Conservation (phyloP, 2,113 vertebrate genomes). For the Daphoenositta chrysoptera region DNA sequence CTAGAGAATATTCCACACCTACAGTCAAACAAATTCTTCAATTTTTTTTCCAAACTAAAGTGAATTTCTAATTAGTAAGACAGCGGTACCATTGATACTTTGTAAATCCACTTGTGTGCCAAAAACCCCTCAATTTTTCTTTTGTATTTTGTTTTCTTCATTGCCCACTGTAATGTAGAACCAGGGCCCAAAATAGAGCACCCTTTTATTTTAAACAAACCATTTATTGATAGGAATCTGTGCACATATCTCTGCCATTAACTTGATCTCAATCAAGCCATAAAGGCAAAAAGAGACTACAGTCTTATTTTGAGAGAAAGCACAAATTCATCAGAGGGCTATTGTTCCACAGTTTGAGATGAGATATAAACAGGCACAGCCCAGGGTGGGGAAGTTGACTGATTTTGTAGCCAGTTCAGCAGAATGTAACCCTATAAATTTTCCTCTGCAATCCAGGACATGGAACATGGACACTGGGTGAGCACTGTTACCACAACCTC, state of each 20-base stretch:
- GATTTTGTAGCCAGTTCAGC: not conserved
- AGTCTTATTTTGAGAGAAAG: constrained; percentile 33
- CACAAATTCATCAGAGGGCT: not conserved
- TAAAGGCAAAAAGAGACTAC: not conserved
- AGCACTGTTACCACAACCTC: not conserved
- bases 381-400: not conserved
- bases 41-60: not conserved
- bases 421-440: not conserved
- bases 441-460: not conserved
- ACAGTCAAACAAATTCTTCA: not conserved
- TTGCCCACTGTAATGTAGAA: not conserved
- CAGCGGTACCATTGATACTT: not conserved
- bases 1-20: not conserved
- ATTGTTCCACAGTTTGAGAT: not conserved
- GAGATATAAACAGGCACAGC: not conserved
- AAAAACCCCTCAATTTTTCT: not conserved
- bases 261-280: constrained; percentile 8
- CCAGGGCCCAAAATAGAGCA: not conserved
- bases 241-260: not conserved
- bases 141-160: constrained; percentile 2
- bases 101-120: not conserved
- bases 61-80: not conserved
- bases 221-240: constrained; percentile 5
- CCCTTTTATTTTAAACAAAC: not conserved
- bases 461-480: not conserved